Evolutionary conservation across 2,797 vertebrate species (phyloP).

Genomic region (Micropoecilia bifurca): DNA sequence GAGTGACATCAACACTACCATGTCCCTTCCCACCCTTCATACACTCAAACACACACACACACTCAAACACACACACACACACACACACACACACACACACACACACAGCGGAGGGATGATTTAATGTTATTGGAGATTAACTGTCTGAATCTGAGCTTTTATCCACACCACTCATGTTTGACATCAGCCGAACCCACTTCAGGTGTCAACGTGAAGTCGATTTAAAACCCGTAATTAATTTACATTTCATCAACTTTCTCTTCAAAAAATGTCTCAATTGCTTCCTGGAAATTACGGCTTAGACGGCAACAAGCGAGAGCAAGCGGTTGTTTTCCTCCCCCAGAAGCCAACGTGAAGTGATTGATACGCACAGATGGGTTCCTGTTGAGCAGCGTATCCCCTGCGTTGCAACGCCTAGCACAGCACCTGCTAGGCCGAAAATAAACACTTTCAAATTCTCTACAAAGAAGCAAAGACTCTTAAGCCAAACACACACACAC

Average conservation of each 20-base stretch:
- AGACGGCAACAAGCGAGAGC: background rate
- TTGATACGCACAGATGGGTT: background rate
- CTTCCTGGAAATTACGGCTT: background rate
- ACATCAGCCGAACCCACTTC: background rate
- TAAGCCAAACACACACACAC: background rate
- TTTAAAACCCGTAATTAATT: background rate
- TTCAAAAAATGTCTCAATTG: background rate
- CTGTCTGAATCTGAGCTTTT: background rate
- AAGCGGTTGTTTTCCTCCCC: background rate
- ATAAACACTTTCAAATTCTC: background rate
- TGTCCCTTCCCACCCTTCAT: background rate
- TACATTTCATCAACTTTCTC: too few species aligned
- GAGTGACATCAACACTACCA: background rate
- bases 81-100: too few species aligned
- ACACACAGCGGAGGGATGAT: background rate
- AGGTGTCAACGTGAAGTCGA: background rate
- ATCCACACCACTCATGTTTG: background rate
- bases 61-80: too few species aligned
- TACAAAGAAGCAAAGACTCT: background rate
- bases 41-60: background rate
- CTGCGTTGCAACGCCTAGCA: background rate
- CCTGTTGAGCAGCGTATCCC: background rate
- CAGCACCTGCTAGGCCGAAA: background rate
- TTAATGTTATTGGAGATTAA: background rate
- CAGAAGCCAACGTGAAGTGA: background rate